Conservation (phyloP, 2,888 invertebrate species). For the Julus scanicus region DNA sequence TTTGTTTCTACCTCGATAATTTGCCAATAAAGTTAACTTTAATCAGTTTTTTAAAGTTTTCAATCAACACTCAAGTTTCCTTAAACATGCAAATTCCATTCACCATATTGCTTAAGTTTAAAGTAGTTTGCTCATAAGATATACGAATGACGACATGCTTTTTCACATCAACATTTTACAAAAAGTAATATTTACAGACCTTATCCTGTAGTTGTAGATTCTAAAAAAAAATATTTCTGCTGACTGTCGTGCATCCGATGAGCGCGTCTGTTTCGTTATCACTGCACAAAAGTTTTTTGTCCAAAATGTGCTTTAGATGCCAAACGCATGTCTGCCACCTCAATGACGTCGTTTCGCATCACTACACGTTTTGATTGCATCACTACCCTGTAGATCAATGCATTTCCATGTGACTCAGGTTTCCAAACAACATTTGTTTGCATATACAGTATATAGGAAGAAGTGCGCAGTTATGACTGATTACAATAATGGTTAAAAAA, state of each 20-base stretch:
- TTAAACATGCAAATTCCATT: not conserved
- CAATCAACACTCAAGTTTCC: too few relatives aligned
- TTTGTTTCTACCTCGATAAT: not conserved
- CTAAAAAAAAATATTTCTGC: not conserved
- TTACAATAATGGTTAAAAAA: not conserved
- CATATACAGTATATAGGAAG: not conserved
- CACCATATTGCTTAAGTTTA: not conserved
- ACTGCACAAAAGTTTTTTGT: slow-evolving; percentile 15
- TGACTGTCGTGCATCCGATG: not conserved
- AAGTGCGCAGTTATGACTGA: slow-evolving; percentile 21
- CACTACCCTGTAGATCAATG: not conserved
- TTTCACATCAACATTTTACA: not conserved
- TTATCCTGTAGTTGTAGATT: not conserved
- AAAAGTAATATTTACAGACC: not conserved
- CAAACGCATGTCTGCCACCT: not conserved
- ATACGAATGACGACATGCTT: not conserved
- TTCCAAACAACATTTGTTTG: slow-evolving; percentile 22
- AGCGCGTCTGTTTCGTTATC: not conserved
- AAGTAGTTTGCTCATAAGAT: not conserved
- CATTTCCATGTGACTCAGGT: not conserved
- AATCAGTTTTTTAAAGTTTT: too few relatives aligned
- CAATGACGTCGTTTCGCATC: not conserved
- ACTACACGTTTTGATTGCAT: slow-evolving; percentile 23
- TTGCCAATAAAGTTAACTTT: not conserved
- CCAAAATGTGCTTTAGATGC: slow-evolving; percentile 10